Evolutionary conservation across 2,113 vertebrate genomes (phyloP).

Genomic region (Leptosomus discolor): DNA sequence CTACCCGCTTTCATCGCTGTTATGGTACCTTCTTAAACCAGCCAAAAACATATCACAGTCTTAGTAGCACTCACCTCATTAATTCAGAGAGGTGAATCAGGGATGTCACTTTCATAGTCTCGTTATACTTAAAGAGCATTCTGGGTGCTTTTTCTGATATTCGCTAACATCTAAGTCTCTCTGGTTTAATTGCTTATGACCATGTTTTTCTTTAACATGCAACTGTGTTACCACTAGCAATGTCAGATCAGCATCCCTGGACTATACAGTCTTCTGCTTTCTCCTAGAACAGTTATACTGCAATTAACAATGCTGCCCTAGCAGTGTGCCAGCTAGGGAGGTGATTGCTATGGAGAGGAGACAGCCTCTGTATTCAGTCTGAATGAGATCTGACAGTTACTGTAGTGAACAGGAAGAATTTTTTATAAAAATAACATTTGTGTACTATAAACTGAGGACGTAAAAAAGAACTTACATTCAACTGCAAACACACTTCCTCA

Average conservation of each 20-base stretch:
- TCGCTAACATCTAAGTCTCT: neutral
- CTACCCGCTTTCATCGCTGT: neutral
- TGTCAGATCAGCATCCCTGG: neutral
- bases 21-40: neutral
- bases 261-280: neutral
- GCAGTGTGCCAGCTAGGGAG: neutral
- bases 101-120: neutral
- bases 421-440: conserved; percentile 62
- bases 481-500: conserved; percentile 53
- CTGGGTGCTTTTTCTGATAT: neutral
- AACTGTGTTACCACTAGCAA: accelerated
- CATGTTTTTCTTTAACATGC: neutral
- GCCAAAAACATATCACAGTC: neutral
- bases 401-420: conserved; percentile 53
- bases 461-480: conserved; percentile 41
- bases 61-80: neutral
- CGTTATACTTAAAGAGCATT: neutral
- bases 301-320: neutral
- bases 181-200: neutral
- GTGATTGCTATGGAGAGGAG: neutral
- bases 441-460: conserved; percentile 65
- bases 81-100: neutral
- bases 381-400: neutral
- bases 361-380: neutral
- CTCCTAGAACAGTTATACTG: neutral